Evolutionary conservation across 2,113 vertebrate species (phyloP).

Genomic region (Caracal caracal): DNA sequence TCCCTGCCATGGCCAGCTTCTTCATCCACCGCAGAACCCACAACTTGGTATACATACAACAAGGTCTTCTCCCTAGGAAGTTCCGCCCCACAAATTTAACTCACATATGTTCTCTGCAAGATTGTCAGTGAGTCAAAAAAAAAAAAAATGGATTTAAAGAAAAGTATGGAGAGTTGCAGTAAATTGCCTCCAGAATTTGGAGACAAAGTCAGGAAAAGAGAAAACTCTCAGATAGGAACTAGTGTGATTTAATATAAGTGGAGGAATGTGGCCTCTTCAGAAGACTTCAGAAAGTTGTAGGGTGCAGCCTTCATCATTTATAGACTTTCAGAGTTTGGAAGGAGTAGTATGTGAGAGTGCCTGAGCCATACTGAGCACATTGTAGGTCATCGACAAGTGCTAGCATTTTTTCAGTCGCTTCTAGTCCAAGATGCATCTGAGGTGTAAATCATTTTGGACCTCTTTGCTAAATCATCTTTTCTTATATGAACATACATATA

Average conservation of each 20-base stretch:
- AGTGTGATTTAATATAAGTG: background rate
- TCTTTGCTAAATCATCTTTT: background rate
- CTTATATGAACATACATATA: background rate
- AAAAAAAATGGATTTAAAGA: background rate
- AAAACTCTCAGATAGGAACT: background rate
- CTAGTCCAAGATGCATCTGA: background rate
- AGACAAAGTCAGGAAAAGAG: background rate
- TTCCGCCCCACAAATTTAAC: background rate
- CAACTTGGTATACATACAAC: background rate
- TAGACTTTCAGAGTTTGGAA: background rate
- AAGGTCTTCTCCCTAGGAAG: background rate
- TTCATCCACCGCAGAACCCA: background rate
- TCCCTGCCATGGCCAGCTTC: background rate
- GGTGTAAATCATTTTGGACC: background rate
- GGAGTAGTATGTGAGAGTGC: background rate
- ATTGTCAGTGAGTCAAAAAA: background rate
- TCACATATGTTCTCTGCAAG: background rate
- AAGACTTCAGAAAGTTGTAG: background rate
- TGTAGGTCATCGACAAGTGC: background rate
- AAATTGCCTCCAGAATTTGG: background rate
- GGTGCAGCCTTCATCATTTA: background rate
- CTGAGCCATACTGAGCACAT: background rate
- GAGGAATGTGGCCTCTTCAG: background rate
- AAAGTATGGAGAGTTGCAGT: background rate
- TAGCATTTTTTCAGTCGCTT: background rate